Evolutionary conservation across 2,113 vertebrate genomes (phyloP), one percentile per base, ranked within the genome.

Genomic region (Marcusenius ussheri): DNA sequence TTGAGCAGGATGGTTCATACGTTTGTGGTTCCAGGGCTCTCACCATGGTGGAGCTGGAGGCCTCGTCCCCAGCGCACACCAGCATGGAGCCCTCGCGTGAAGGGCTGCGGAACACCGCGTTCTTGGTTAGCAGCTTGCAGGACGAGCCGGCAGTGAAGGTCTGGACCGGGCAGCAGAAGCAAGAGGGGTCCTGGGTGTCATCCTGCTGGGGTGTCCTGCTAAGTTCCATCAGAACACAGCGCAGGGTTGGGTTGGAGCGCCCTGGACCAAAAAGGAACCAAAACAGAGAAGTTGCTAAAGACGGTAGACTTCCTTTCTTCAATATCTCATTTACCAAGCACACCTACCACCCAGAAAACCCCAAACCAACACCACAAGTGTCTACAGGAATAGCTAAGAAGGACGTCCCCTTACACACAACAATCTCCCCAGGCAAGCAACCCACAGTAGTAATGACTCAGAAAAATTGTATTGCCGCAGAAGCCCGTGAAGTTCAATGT

Each of bases 71-170:
- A 0, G 97, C 97, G 50, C 98, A 99, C 88, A 99, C 98, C 46
- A 99, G 95, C 9, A 96, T 46, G 6, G 93, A 96, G 13, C 96
- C 95, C 0, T 93, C 93, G 5, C 96, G 95, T 1, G 95, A 96
- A 0, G 98, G 98, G 62, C 96, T 97, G 92, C 92, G 96, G 91
- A 99, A 99, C 85, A 99, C 96, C 7, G 98, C 95, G 89, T 96
- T 99, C 95, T 99, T 99, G 92, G 97, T 99, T 89, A 99, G 95
- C 83, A 99, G 86, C 90, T 98, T 99, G 93, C 97, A 99, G 66
- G 97, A 96, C 1, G 96, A 94, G 27, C 98, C 98, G 0, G 96
- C 97, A 0, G 31, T 95, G 93, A 99, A 99, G 0, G 96, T 98
- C 92, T 99, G 98, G 39, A 99, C 93, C 0, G 97, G 95, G 1